phyloP scores from a whole-genome alignment of 30 jellyfish, hydroid and myxozoan genomes.

The Sanderia malayensis region DNA sequence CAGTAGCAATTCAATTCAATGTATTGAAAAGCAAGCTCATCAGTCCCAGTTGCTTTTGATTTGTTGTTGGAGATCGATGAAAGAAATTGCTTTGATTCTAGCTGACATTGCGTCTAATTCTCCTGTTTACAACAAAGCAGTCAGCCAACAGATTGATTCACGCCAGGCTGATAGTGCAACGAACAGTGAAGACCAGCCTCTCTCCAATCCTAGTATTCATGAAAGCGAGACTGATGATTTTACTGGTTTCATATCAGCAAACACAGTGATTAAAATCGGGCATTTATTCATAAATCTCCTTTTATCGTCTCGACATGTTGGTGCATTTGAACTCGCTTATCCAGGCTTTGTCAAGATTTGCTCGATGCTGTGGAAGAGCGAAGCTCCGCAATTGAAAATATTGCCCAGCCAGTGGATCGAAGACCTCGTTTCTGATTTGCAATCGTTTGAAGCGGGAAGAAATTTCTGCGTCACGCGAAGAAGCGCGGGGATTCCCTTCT shows the following conservation, averaged over 20 bases:
- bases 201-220: neutral
- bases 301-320: slow-evolving; percentile 78
- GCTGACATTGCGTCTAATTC: slow-evolving; percentile 58
- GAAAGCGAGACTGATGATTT: neutral
- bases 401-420: slow-evolving; percentile 60
- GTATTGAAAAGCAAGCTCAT: slow-evolving; percentile 66
- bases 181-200: neutral
- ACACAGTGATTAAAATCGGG: slow-evolving; percentile 54
- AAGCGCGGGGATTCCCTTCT: slow-evolving; percentile 94
- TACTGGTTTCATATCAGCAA: slow-evolving; percentile 17
- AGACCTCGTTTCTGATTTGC: slow-evolving; percentile 35
- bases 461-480: slow-evolving; percentile 76
- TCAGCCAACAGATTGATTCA: neutral
- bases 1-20: too few species aligned
- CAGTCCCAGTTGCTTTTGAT: slow-evolving; percentile 74
- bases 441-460: slow-evolving; percentile 24
- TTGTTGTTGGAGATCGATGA: slow-evolving; percentile 97
- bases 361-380: slow-evolving; percentile 63
- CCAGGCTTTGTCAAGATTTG: slow-evolving; percentile 81
- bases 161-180: neutral
- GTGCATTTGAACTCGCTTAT: slow-evolving; percentile 92
- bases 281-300: slow-evolving; percentile 58
- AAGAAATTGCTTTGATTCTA: slow-evolving; percentile 71
- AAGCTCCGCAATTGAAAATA: slow-evolving; percentile 1
- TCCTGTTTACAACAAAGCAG: slow-evolving; percentile 31